A percentile compares a stretch with the other conserved stretches of the same genome.
phyloP scores from a whole-genome alignment of 2,113 vertebrate species.

The Onychorhynchus coronatus region DNA sequence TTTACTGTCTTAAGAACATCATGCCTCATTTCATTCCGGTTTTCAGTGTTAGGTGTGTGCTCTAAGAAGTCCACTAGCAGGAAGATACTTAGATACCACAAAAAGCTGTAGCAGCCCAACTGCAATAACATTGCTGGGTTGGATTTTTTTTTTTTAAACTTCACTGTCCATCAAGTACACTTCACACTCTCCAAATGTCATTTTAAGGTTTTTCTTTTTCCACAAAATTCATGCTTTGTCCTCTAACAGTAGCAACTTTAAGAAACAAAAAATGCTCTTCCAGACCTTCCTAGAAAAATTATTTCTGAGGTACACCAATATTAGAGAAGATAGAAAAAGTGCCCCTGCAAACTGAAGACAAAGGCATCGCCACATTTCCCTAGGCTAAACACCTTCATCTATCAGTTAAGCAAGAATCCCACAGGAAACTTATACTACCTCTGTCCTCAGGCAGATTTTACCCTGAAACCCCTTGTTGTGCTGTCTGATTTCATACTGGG shows the following conservation, averaged over 20 bases:
- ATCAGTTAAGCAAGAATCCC: neutral
- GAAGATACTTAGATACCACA: neutral
- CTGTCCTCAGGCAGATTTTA: neutral
- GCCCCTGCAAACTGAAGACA: neutral
- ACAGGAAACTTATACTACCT: neutral
- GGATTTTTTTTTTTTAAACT: neutral
- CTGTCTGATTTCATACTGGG: neutral
- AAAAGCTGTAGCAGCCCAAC: neutral
- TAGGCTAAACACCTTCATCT: neutral
- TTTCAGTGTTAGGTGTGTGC: neutral
- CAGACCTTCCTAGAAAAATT: neutral
- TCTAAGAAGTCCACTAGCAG: neutral
- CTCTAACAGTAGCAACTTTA: neutral
- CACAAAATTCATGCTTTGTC: neutral
- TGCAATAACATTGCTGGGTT: neutral
- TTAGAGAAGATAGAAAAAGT: neutral
- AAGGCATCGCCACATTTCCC: neutral
- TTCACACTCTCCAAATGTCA: neutral
- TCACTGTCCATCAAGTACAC: neutral
- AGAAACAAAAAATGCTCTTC: neutral
- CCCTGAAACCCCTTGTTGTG: neutral
- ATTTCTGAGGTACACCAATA: neutral
- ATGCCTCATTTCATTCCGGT: neutral
- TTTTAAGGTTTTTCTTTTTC: neutral
- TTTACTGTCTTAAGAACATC: neutral